Evolutionary conservation across 2,797 vertebrate genomes (phyloP).

Genomic region (Mormyrops boulengeri): DNA sequence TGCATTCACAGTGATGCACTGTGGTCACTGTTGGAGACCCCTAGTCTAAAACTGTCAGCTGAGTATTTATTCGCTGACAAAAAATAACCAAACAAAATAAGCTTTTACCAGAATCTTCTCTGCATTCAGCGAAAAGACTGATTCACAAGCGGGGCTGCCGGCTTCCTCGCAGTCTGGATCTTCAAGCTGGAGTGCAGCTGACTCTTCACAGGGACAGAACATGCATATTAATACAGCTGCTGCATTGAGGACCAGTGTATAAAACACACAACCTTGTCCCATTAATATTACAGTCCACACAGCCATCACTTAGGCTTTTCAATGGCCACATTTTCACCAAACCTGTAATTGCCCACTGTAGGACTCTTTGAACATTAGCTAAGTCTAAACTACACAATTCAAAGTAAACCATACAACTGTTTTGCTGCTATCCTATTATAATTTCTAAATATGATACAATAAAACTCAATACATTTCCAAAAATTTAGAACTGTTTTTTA

Average conservation of each 20-base stretch:
- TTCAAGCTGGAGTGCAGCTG: slow-evolving; percentile 79
- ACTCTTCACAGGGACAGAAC: slow-evolving; percentile 60
- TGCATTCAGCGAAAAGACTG: slow-evolving; percentile 82
- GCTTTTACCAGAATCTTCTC: slow-evolving; percentile 86
- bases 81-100: neutral
- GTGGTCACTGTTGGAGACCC: neutral
- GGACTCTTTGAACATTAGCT: neutral
- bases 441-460: neutral
- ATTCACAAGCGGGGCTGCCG: slow-evolving; percentile 79
- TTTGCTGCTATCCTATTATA: neutral
- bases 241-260: neutral
- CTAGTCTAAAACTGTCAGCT: neutral
- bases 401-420: neutral
- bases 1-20: neutral
- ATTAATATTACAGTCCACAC: neutral
- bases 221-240: neutral
- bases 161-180: slow-evolving; percentile 83
- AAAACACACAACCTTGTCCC: neutral
- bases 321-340: neutral
- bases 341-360: neutral
- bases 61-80: neutral
- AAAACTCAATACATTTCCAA: neutral
- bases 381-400: neutral
- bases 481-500: neutral
- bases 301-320: neutral